Conservation (phyloP, 2,888 invertebrate species). For the Conchocele bisecta region DNA sequence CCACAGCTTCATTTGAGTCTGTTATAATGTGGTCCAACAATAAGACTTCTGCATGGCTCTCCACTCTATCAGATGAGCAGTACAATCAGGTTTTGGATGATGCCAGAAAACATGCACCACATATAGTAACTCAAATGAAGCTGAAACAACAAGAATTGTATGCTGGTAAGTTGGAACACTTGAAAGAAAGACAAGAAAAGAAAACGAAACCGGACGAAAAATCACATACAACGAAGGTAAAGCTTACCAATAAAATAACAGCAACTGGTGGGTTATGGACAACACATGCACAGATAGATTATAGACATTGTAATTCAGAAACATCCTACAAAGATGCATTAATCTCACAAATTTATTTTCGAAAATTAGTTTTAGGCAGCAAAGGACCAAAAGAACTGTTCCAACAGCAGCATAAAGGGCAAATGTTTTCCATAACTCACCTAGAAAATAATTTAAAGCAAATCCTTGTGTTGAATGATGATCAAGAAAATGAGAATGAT, state of each 20-base stretch:
- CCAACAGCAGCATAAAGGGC: slow-evolving; percentile 3
- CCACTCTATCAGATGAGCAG: background rate
- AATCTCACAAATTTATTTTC: background rate
- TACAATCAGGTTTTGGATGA: slow-evolving; percentile 12
- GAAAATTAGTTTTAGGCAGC: background rate
- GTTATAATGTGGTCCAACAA: slow-evolving; percentile 42
- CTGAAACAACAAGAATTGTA: background rate
- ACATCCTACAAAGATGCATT: background rate
- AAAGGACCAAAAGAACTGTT: background rate
- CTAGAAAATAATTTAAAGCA: background rate
- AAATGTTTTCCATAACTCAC: background rate
- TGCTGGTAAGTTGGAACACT: slow-evolving; percentile 3
- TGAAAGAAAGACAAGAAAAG: slow-evolving; percentile 1
- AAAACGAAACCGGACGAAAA: background rate
- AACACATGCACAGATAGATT: background rate
- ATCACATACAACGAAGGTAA: background rate
- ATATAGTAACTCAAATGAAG: background rate
- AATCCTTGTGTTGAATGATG: background rate
- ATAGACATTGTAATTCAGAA: background rate
- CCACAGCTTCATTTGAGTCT: slow-evolving; percentile 12
- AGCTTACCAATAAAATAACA: background rate
- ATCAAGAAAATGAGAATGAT: background rate
- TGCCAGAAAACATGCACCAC: slow-evolving; percentile 8
- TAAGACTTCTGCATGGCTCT: slow-evolving; percentile 28
- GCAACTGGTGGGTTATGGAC: background rate